phyloP scores from a whole-genome alignment of 2,888 invertebrate species.

The Cynaeus angustus region DNA sequence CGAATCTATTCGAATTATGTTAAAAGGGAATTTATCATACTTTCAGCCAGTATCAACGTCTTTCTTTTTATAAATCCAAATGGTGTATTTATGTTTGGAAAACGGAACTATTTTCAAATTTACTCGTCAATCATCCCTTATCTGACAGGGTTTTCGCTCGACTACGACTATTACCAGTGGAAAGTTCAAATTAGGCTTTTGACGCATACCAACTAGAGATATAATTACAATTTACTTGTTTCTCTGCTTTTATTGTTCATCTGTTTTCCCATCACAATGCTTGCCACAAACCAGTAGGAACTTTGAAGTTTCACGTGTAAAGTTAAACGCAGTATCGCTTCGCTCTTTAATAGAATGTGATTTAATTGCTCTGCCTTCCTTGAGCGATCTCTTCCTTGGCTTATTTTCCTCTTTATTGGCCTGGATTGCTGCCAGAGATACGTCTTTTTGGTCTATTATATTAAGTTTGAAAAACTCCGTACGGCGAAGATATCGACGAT shows the following conservation, averaged over 20 bases:
- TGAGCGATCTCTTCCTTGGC: slow-evolving; percentile 13
- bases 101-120: slow-evolving; percentile 28
- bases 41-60: slow-evolving; percentile 13
- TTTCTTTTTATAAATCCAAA: slow-evolving; percentile 4
- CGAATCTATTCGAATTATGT: slow-evolving; percentile 15
- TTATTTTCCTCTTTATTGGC: neutral
- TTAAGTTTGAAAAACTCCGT: neutral
- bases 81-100: slow-evolving; percentile 5
- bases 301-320: slow-evolving; percentile 21
- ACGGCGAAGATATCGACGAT: neutral
- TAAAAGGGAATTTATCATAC: slow-evolving; percentile 29
- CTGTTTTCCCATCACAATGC: slow-evolving; percentile 15
- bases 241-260: slow-evolving; percentile 30
- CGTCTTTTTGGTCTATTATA: neutral
- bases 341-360: slow-evolving; percentile 19
- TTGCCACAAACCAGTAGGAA: slow-evolving; percentile 1
- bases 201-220: neutral
- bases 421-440: slow-evolving; percentile 13
- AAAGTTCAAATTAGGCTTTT: slow-evolving; percentile 14
- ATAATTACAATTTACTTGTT: slow-evolving; percentile 22
- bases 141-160: slow-evolving; percentile 10
- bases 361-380: slow-evolving; percentile 15
- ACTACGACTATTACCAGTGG: slow-evolving; percentile 3
- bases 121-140: slow-evolving; percentile 31
- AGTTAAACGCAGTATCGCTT: slow-evolving; percentile 13